Base-by-base conservation (phyloP, 2,113 vertebrate genomes). In the Vanacampus margaritifer region DNA sequence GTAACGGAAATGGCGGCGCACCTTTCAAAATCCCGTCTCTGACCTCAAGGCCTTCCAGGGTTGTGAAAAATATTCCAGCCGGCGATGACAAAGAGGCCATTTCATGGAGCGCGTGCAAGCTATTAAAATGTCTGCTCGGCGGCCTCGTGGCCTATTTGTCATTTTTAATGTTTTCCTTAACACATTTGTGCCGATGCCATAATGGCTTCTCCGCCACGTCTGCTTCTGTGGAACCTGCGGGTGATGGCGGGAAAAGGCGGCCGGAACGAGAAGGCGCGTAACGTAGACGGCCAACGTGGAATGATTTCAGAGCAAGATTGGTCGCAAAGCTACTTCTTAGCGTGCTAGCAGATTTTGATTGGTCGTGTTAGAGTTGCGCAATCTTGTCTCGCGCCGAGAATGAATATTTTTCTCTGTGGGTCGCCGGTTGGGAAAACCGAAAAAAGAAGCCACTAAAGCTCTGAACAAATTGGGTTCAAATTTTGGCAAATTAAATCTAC, bases 71-170 rank as follows among this genome's bases (percentile, higher is more conserved):
- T 3, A 12, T 13, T 0, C 2, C 2, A 1, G 13, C 2, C 26
- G 60, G 43, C 60, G 37, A 43, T 62, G 60, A 62, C 60, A 62
- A 62, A 62, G 13, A 16, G 23, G 17, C 13, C 60, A 43, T 62
- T 62, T 62, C 26, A 62, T 43, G 36, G 37, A 10, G 23, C 23
- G 13, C 17, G 60, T 62, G 60, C 60, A 26, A 23, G 60, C 36
- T 26, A 62, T 62, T 62, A 62, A 62, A 62, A 43, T 24, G 60
- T 39, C 58, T 39, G 36, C 16, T 12, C 5, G 13, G 21, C 58
- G 17, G 58, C 58, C 36, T 23, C 6, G 1, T 43, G 23, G 60
- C 37, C 23, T 17, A 26, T 62, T 62, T 43, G 21, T 43, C 60
- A 45, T 62, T 62, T 43, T 26, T 26, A 43, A 62, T 62, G 39